Evolutionary conservation across 2,888 invertebrate genomes (phyloP).

Genomic region (Linyphia triangularis): DNA sequence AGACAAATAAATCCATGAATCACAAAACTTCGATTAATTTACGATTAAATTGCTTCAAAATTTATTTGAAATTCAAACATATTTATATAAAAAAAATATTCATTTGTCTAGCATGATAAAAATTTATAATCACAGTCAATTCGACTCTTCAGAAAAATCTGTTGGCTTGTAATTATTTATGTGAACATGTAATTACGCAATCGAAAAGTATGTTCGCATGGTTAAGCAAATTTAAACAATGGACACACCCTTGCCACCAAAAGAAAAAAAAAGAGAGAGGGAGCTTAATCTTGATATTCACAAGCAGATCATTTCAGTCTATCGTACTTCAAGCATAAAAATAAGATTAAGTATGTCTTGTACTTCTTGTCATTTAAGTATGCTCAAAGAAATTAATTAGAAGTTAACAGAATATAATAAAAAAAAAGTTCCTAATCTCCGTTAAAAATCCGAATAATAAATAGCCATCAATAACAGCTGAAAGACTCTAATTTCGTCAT

Average conservation of each 20-base stretch:
- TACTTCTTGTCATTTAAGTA: neutral
- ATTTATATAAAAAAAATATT: too few relatives aligned
- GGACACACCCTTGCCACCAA: too few relatives aligned
- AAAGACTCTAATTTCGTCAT: neutral
- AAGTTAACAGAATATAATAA: neutral
- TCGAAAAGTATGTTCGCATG: too few relatives aligned
- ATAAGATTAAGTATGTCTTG: neutral
- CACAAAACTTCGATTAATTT: too few relatives aligned
- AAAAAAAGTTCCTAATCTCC: neutral
- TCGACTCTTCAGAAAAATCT: too few relatives aligned
- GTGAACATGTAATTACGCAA: too few relatives aligned
- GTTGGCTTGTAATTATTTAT: too few relatives aligned
- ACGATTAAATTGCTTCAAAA: too few relatives aligned
- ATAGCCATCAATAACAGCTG: conserved; percentile 26
- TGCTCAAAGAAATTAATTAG: conserved; percentile 8
- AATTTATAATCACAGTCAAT: too few relatives aligned
- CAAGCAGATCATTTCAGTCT: neutral
- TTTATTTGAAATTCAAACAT: too few relatives aligned
- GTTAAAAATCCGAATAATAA: neutral
- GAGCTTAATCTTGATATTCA: neutral
- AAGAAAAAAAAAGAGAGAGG: neutral
- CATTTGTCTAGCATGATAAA: too few relatives aligned
- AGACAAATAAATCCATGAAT: too few relatives aligned
- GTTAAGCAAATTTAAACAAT: neutral
- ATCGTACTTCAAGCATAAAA: neutral